These are phyloP conservation scores for Vulpes lagopus DNA, from an alignment of 2,113 vertebrate genomes.

Conservation along the genomic window DNA sequence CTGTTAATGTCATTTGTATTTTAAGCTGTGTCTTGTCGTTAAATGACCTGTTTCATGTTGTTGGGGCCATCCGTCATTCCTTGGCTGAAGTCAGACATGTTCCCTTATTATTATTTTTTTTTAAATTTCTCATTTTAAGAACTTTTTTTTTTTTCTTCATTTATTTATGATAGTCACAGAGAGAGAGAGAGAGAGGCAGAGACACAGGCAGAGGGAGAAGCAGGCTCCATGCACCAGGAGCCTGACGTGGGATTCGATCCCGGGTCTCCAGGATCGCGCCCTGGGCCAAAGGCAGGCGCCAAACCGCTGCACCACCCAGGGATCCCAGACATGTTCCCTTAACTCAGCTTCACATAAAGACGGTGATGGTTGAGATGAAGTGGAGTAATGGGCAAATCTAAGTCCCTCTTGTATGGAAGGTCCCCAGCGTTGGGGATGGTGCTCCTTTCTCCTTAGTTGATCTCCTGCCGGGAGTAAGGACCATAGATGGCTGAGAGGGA, in stretches of 20 bases:
- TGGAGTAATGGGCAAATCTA: background rate
- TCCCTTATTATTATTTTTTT: too few relatives aligned
- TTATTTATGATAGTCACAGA: too few relatives aligned
- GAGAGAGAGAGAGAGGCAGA: too few relatives aligned
- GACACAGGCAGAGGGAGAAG: too few relatives aligned
- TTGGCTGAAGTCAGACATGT: background rate
- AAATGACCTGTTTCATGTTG: background rate
- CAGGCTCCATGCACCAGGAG: too few relatives aligned
- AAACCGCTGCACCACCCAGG: too few relatives aligned
- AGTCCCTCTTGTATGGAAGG: background rate
- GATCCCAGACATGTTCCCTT: background rate
- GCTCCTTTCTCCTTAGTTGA: background rate
- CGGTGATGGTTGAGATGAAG: background rate
- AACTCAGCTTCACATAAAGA: background rate
- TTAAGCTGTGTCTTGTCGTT: constrained; percentile 1
- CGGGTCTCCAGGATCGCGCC: too few relatives aligned
- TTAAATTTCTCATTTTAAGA: too few relatives aligned
- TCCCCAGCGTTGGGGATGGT: background rate
- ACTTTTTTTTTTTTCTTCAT: too few relatives aligned
- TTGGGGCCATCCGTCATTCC: background rate
- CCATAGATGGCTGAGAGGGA: background rate
- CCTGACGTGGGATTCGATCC: too few relatives aligned
- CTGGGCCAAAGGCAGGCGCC: too few relatives aligned
- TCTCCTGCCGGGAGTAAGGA: background rate
- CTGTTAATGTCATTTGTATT: background rate